Conservation (phyloP, 1,140 invertebrate species). For the Diachasmimorpha longicaudata region DNA sequence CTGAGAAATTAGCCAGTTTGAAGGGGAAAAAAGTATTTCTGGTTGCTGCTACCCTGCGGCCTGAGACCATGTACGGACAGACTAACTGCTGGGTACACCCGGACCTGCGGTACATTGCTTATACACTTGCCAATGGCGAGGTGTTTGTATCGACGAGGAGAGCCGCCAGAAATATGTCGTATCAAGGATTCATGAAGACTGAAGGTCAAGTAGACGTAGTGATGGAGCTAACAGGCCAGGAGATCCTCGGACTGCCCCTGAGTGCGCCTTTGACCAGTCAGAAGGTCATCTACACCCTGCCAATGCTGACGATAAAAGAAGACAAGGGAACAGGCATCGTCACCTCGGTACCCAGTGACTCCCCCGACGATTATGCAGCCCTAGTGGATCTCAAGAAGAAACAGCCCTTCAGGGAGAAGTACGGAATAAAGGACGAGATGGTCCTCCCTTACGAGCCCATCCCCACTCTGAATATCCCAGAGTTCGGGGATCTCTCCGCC, state of each 20-base stretch:
- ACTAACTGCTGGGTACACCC: slow-evolving; percentile 99
- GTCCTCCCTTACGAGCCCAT: slow-evolving; percentile 83
- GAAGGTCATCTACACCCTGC: slow-evolving; percentile 88
- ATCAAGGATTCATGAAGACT: slow-evolving; percentile 86
- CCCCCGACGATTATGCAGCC: slow-evolving; percentile 98
- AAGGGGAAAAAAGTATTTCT: slow-evolving; percentile 75
- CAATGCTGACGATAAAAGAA: slow-evolving; percentile 98
- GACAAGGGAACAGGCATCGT: slow-evolving; percentile 98
- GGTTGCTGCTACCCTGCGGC: slow-evolving; percentile 96
- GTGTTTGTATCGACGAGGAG: slow-evolving; percentile 88
- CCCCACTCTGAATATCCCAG: slow-evolving; percentile 92
- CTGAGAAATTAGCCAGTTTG: slow-evolving; percentile 70
- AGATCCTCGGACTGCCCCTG: slow-evolving; percentile 81
- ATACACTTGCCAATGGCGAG: slow-evolving; percentile 71
- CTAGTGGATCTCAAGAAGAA: slow-evolving; percentile 96
- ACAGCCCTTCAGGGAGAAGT: slow-evolving; percentile 90
- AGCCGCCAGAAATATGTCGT: slow-evolving; percentile 94
- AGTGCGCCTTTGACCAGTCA: slow-evolving; percentile 84
- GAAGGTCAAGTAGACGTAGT: slow-evolving; percentile 82
- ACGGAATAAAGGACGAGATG: slow-evolving; percentile 92
- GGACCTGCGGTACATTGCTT: slow-evolving; percentile 92
- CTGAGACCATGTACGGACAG: slow-evolving; percentile 99
- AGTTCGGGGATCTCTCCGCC: slow-evolving; percentile 85
- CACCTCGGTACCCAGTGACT: slow-evolving; percentile 97
- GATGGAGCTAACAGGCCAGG: slow-evolving; percentile 75